These are phyloP conservation scores for Notoglanidium macrostoma DNA, from an alignment of 2,797 vertebrate genomes.

Conservation along the genomic window DNA sequence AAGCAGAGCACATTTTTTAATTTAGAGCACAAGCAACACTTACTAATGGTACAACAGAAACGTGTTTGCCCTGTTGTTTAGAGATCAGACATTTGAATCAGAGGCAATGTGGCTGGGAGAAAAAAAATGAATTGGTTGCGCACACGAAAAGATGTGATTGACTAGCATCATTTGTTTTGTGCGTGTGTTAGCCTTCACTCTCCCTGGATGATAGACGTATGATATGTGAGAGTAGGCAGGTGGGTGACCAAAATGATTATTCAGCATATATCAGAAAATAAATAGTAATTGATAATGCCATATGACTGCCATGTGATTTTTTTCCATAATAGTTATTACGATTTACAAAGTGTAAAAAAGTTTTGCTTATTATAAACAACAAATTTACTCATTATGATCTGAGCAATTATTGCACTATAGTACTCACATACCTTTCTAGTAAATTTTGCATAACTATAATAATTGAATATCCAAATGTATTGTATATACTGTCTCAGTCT, in stretches of 20 bases:
- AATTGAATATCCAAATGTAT: not conserved
- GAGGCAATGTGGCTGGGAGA: not conserved
- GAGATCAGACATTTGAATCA: not conserved
- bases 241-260: conserved; percentile 3
- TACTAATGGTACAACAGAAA: not conserved
- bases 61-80: not conserved
- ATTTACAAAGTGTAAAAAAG: not conserved
- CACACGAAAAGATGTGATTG: not conserved
- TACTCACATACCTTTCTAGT: not conserved
- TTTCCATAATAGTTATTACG: too few species aligned
- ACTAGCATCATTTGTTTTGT: not conserved
- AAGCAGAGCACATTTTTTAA: not conserved
- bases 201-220: not conserved
- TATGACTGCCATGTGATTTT: not conserved
- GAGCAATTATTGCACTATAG: not conserved
- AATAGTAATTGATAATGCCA: not conserved
- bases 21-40: not conserved
- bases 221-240: not conserved
- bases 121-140: not conserved
- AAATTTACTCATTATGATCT: not conserved
- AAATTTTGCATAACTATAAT: not conserved
- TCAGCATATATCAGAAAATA: not conserved
- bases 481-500: not conserved
- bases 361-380: not conserved
- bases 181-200: not conserved